Percentiles rank a stretch among this genome's conserved stretches.
Conservation (phyloP, 2,888 invertebrate species). For the Ectemnius lituratus region DNA sequence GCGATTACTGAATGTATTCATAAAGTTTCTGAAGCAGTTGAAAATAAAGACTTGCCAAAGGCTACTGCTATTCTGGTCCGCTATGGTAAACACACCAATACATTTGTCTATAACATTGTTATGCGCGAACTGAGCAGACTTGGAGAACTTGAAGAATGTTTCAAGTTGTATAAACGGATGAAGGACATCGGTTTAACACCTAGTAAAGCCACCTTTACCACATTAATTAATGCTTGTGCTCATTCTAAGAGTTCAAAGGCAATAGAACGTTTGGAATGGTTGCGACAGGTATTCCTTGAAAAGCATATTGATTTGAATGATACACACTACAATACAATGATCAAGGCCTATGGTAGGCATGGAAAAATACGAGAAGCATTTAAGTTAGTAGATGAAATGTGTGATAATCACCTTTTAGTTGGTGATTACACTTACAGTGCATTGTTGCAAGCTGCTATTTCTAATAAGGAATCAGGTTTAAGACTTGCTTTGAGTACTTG, state of each 20-base stretch:
- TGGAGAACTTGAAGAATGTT: constrained; percentile 92
- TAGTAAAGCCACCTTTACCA: constrained; percentile 88
- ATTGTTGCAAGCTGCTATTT: constrained; percentile 90
- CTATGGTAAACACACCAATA: constrained; percentile 88
- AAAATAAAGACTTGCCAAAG: constrained; percentile 84
- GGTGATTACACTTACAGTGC: constrained; percentile 87
- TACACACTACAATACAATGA: constrained; percentile 92
- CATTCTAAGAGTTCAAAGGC: constrained; percentile 86
- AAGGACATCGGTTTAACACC: constrained; percentile 85
- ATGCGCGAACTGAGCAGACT: constrained; percentile 90
- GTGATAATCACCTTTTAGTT: constrained; percentile 81
- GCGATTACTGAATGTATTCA: constrained; percentile 84
- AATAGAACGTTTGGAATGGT: constrained; percentile 82
- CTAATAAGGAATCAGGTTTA: constrained; percentile 89
- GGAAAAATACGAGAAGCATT: constrained; percentile 89
- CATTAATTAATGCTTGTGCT: constrained; percentile 92
- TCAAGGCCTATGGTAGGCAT: constrained; percentile 93
- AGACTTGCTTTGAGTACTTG: constrained; percentile 90
- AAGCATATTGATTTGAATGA: constrained; percentile 85
- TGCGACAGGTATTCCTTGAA: constrained; percentile 85
- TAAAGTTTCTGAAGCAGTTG: constrained; percentile 84
- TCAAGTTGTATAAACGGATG: constrained; percentile 90
- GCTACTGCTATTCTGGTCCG: constrained; percentile 90
- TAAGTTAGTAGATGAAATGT: constrained; percentile 91
- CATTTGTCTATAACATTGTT: constrained; percentile 89